Evolutionary conservation across 2,797 vertebrate genomes (phyloP).

Genomic region (Tauraco hartlaubi): DNA sequence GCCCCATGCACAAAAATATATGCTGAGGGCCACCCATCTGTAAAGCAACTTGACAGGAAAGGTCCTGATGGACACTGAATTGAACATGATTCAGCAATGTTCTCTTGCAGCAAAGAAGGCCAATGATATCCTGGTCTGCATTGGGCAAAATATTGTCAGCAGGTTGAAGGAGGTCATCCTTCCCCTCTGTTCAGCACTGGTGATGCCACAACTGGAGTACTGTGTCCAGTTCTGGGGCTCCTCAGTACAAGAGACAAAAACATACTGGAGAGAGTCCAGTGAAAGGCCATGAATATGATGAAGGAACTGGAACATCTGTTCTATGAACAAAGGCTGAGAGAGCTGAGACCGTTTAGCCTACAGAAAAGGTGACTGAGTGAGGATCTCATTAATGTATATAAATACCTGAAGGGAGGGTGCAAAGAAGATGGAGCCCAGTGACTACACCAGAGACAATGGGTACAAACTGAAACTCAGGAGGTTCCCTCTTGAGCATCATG

Average conservation of each 20-base stretch:
- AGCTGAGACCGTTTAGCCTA: neutral
- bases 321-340: too few relatives aligned
- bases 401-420: neutral
- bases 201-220: neutral
- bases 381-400: neutral
- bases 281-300: too few relatives aligned
- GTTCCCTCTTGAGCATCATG: neutral
- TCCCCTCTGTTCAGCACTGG: neutral
- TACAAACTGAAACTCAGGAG: neutral
- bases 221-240: neutral
- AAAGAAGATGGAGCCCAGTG: neutral
- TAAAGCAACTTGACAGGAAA: too few relatives aligned
- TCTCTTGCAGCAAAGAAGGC: too few relatives aligned
- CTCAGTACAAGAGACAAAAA: neutral
- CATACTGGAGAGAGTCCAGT: too few relatives aligned
- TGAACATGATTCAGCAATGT: too few relatives aligned
- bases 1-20: too few relatives aligned
- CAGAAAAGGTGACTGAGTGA: neutral
- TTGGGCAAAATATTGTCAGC: neutral
- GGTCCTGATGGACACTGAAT: too few relatives aligned
- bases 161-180: neutral
- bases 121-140: neutral
- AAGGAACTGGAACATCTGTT: too few relatives aligned
- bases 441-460: neutral
- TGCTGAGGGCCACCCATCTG: too few relatives aligned